A percentile compares a stretch with the other conserved stretches of the same genome.
phyloP scores from a whole-genome alignment of 2,888 invertebrate species.

The Bombylius major region DNA sequence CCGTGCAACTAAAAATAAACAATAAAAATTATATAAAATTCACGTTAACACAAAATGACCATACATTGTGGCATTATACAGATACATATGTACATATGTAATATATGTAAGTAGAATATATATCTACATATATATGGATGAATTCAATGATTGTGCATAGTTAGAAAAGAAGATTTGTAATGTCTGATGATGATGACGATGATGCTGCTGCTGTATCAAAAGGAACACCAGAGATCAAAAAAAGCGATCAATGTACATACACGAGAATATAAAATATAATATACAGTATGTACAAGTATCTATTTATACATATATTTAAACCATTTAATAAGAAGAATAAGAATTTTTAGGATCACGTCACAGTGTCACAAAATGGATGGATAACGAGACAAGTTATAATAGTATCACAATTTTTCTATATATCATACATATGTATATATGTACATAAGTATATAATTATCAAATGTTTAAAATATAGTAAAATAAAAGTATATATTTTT shows the following conservation, averaged over 20 bases:
- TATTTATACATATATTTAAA: background rate
- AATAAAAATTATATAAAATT: background rate
- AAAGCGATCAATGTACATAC: background rate
- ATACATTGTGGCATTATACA: no score
- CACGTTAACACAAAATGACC: background rate
- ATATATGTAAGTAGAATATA: no score
- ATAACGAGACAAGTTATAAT: background rate
- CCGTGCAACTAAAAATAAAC: constrained; percentile 2
- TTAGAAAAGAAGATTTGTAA: no score
- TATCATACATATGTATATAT: background rate
- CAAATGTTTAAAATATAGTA: no score
- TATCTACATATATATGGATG: no score
- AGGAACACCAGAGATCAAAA: background rate
- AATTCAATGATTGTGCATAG: no score
- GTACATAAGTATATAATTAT: background rate
- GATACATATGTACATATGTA: no score
- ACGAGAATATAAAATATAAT: no score
- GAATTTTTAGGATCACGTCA: background rate
- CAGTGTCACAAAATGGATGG: background rate
- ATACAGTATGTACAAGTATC: background rate
- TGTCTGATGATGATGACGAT: no score
- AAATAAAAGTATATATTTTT: no score
- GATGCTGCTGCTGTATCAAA: background rate
- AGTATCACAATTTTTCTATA: background rate
- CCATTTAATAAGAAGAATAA: background rate